Conservation (phyloP, 1,140 invertebrate genomes). For the Drosophila quadrilineata region DNA sequence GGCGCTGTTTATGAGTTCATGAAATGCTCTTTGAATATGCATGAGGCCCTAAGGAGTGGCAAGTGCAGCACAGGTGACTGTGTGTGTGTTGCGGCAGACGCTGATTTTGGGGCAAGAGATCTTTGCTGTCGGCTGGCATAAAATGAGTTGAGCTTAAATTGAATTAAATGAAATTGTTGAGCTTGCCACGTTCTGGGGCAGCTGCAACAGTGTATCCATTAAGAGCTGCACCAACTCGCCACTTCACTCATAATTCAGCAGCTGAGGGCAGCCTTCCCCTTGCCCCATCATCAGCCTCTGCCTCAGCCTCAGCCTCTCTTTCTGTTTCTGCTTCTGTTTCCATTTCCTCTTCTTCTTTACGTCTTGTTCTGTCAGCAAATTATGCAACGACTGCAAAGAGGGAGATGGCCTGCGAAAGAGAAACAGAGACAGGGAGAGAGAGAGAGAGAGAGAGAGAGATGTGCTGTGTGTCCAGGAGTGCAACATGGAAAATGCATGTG, state of each 20-base stretch:
- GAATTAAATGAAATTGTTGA: conserved; percentile 60
- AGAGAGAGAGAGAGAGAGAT: not conserved
- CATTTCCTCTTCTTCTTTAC: no score
- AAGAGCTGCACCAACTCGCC: no score
- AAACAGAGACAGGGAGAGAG: not conserved
- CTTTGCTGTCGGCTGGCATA: conserved; percentile 2
- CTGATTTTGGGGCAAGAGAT: conserved; percentile 24
- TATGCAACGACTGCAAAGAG: conserved; percentile 57
- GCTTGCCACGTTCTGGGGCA: conserved; percentile 35
- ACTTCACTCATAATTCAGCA: conserved; percentile 22
- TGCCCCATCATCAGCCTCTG: no score
- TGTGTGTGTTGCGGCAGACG: conserved; percentile 13
- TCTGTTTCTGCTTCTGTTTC: no score
- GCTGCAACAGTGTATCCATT: conserved; percentile 2
- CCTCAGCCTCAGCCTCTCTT: no score
- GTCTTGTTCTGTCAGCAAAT: conserved; percentile 50
- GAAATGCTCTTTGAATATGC: conserved; percentile 77
- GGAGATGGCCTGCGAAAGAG: conserved; percentile 6
- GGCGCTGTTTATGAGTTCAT: conserved; percentile 74
- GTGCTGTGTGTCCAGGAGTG: conserved; percentile 6
- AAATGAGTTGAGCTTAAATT: conserved; percentile 62
- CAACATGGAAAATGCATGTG: conserved; percentile 35
- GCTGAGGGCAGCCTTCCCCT: no score
- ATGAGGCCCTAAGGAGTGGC: conserved; percentile 72
- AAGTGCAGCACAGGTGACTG: conserved; percentile 48